These are phyloP conservation scores for Leptopilina myrica DNA, from an alignment of 2,888 invertebrate species.

Conservation along the genomic window DNA sequence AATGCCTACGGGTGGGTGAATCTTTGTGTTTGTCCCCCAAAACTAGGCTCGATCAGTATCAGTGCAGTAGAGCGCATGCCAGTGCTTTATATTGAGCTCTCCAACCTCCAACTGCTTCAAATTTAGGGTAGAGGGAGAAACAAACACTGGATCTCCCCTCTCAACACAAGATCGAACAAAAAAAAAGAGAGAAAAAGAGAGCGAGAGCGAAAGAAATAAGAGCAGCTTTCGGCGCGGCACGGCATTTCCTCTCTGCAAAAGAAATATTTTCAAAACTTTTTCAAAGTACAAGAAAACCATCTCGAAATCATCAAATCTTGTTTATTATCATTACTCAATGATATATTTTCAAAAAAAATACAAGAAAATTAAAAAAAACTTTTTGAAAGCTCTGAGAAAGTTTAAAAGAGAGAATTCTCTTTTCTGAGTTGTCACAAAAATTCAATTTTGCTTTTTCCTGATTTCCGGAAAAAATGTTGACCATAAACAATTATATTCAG, in stretches of 20 bases:
- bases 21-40: constrained; percentile 33
- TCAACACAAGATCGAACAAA: constrained; percentile 13
- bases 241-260: neutral
- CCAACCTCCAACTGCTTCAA: constrained; percentile 37
- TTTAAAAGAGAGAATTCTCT: too few relatives aligned
- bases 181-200: neutral
- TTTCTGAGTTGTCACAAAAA: too few relatives aligned
- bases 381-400: too few relatives aligned
- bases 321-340: too few relatives aligned
- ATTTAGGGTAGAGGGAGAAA: constrained; percentile 35
- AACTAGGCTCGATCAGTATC: constrained; percentile 37
- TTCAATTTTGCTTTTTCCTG: too few relatives aligned
- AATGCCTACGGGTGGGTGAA: constrained; percentile 2
- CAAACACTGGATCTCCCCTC: constrained; percentile 21
- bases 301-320: neutral
- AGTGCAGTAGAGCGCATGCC: constrained; percentile 39
- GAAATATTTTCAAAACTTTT: constrained; percentile 11
- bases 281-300: neutral
- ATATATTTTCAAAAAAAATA: too few relatives aligned
- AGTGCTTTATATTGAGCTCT: constrained; percentile 38
- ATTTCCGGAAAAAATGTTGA: too few relatives aligned
- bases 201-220: too few relatives aligned
- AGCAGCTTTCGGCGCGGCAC: neutral
- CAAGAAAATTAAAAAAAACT: too few relatives aligned
- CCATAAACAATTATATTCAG: too few relatives aligned